phyloP scores from a whole-genome alignment of 2,797 vertebrate species.

The Spinus olivaceus region DNA sequence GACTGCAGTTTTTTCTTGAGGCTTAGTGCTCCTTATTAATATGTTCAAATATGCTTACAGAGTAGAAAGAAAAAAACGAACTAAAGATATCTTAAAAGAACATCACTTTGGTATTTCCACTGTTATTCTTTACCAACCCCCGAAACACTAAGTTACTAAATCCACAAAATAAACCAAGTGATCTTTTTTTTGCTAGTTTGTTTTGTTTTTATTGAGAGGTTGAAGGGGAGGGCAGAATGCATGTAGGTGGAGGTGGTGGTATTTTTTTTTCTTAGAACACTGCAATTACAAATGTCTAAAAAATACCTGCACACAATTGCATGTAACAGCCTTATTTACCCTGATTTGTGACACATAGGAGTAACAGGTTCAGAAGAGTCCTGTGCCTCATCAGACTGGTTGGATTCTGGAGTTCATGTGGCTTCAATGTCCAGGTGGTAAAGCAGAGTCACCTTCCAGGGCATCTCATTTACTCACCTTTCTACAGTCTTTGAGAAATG shows the following conservation, averaged over 20 bases:
- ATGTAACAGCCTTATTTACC: neutral
- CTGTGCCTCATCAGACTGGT: neutral
- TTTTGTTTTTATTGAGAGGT: too few relatives aligned
- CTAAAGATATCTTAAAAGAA: neutral
- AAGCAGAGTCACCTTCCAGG: neutral
- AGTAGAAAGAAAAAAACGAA: neutral
- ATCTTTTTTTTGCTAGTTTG: fast-evolving
- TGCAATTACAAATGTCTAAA: neutral
- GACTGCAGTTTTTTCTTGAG: neutral
- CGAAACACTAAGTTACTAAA: neutral
- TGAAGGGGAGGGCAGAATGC: fast-evolving
- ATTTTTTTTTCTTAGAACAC: neutral
- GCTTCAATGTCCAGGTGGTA: neutral
- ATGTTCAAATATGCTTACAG: neutral
- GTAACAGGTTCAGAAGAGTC: neutral
- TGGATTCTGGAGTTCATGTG: neutral
- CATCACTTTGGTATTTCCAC: neutral
- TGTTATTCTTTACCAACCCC: neutral
- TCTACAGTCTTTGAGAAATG: neutral
- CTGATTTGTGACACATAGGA: neutral
- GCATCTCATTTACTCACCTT: neutral
- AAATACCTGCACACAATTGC: fast-evolving
- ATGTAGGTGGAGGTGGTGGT: too few relatives aligned
- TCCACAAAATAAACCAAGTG: neutral
- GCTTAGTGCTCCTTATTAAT: neutral